These are phyloP conservation scores for Melanotus villosus DNA, from an alignment of 2,888 invertebrate species.

Conservation along the genomic window DNA sequence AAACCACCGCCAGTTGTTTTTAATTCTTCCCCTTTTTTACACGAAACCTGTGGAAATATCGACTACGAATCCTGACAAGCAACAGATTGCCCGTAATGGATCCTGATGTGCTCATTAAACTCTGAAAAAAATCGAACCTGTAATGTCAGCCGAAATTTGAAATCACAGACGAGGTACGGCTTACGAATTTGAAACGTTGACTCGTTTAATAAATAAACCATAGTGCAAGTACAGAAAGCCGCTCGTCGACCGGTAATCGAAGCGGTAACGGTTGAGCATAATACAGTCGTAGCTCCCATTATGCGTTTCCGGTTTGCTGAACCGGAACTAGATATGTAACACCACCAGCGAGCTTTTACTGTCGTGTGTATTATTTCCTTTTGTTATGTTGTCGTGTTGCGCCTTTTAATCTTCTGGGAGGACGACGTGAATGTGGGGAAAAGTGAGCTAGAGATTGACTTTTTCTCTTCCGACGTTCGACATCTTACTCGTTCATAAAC, in stretches of 20 bases:
- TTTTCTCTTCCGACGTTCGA: neutral
- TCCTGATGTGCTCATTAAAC: too few relatives aligned
- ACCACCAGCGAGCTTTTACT: conserved; percentile 38
- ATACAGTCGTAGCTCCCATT: conserved; percentile 37
- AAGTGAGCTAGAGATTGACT: neutral
- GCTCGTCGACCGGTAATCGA: conserved; percentile 32
- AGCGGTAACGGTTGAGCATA: conserved; percentile 38
- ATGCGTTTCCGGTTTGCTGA: conserved; percentile 47
- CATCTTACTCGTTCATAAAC: too few relatives aligned
- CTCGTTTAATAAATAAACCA: conserved; percentile 14
- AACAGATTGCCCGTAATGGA: too few relatives aligned
- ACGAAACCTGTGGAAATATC: too few relatives aligned
- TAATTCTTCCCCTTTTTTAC: too few relatives aligned
- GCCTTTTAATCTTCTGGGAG: conserved; percentile 35
- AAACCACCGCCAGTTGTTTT: too few relatives aligned
- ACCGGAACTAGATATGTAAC: conserved; percentile 50
- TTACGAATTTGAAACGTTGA: neutral
- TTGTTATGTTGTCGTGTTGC: conserved; percentile 35
- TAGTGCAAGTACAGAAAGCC: conserved; percentile 5
- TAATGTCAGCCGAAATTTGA: too few relatives aligned
- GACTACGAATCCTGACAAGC: too few relatives aligned
- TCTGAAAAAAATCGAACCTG: too few relatives aligned
- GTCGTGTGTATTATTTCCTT: conserved; percentile 34
- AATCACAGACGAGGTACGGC: too few relatives aligned
- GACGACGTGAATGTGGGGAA: conserved; percentile 33